phyloP scores from a whole-genome alignment of 2,888 invertebrate species.

The Periphyllus acericola region DNA sequence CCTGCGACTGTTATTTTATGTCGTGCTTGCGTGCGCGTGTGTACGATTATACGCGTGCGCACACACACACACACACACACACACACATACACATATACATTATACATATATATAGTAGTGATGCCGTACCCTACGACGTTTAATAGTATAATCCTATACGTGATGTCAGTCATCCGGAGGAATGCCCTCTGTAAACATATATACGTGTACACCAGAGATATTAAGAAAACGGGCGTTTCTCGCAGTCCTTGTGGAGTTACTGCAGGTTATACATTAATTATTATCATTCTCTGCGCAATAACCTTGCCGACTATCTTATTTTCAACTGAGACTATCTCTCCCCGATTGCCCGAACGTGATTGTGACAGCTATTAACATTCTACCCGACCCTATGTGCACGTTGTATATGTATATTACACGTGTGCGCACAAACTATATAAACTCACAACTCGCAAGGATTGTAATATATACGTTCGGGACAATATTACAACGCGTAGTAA shows the following conservation, averaged over 20 bases:
- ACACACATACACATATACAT: neutral
- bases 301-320: conserved; percentile 33
- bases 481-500: neutral
- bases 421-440: too few species aligned
- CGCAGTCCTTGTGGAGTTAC: conserved; percentile 45
- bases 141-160: neutral
- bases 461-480: neutral
- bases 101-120: neutral
- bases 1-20: neutral
- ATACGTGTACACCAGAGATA: neutral
- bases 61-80: too few species aligned
- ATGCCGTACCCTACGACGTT: neutral
- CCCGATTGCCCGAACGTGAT: neutral
- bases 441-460: neutral
- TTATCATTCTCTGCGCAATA: conserved; percentile 15
- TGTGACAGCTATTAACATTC: conserved; percentile 48
- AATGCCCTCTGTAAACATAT: neutral
- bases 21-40: neutral
- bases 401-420: too few species aligned
- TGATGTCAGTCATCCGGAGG: neutral
- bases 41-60: too few species aligned
- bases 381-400: neutral
- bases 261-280: conserved; percentile 29
- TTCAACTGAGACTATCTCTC: neutral
- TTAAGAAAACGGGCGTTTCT: neutral